A percentile compares a stretch with the other conserved stretches of the same genome.
These are phyloP conservation scores for Myotis findleyi DNA, from an alignment of 2,797 vertebrate species.

Conservation along the genomic window DNA sequence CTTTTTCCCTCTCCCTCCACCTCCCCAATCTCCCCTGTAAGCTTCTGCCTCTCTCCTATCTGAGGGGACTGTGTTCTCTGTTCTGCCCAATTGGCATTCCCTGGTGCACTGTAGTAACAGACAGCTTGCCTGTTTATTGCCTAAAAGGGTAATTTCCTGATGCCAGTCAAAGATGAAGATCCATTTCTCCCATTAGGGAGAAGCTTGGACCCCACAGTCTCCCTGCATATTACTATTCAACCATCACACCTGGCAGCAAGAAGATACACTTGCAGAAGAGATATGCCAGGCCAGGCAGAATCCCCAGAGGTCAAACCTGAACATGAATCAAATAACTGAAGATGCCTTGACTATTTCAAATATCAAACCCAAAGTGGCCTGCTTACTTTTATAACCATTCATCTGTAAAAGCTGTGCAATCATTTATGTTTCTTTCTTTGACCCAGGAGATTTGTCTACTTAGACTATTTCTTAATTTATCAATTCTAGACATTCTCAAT, in stretches of 20 bases:
- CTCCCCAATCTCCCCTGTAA: too few relatives aligned
- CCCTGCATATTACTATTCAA: neutral
- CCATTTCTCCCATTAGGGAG: neutral
- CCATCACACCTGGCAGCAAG: neutral
- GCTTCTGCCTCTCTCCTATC: neutral
- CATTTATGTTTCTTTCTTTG: neutral
- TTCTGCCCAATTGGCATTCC: neutral
- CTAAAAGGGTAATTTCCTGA: slow-evolving; percentile 16
- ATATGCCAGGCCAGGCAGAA: neutral
- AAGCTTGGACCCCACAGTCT: neutral
- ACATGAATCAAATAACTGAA: neutral
- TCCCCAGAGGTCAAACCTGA: neutral
- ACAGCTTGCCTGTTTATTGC: neutral
- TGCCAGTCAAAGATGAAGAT: slow-evolving; percentile 4
- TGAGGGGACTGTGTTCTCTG: neutral
- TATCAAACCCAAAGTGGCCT: neutral
- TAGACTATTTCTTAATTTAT: neutral
- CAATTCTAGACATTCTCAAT: neutral
- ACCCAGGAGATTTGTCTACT: neutral
- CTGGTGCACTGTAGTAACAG: neutral
- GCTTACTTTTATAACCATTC: neutral
- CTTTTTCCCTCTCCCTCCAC: neutral
- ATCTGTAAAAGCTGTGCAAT: neutral
- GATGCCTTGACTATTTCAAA: neutral
- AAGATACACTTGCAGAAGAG: neutral